Evolutionary conservation across 2,888 invertebrate species (phyloP), one percentile per base, ranked within the genome.

Genomic region (Tenthredo notha): DNA sequence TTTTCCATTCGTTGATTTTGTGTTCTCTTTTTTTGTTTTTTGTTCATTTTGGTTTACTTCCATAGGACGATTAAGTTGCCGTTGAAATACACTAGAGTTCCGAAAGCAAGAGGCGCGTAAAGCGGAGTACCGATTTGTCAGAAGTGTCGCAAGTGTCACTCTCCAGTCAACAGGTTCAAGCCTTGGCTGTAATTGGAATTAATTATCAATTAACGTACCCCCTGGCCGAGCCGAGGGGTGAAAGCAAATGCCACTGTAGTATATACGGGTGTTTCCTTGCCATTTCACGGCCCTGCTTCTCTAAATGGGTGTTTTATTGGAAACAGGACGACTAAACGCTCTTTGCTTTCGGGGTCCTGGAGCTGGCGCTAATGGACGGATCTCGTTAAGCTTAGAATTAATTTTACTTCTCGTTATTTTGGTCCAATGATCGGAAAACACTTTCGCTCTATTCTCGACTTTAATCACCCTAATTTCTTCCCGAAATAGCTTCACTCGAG

Each of bases 131-230:
- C 77, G 58, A 80, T 80, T 61, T 61, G 80, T 58, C 61, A 80
- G 58, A 80, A 80, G 80, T 80, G 80, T 80, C 80, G 80, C 25
- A 25, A 80, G 80, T 80, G 80, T 80, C 80, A 80, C 61, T 80
- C 80, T 80, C 80, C 80, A 61, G 80, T 61, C 80, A 80, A 80
- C 80, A 58, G 80, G 80, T 61, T 80, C 61, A 80, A 80, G 58
- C 33, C 61, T 61, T 25, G 80, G 37, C 80, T 58, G 80, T 80
- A 80, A 80, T 80, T 80, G 58, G 80, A 80, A 80, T 80, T 58
- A 80, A 80, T 80, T 80, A 80, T 80, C 80, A 80, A 80, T 80
- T 80, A 80, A 80, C 80, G 58, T 37, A 67, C 67, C 67, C 67
- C 67, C 67, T 47, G 50, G 29, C 50, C 50, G 29, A 75, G 50